Conservation (phyloP, 2,113 vertebrate species). For the Oenanthe melanoleuca region DNA sequence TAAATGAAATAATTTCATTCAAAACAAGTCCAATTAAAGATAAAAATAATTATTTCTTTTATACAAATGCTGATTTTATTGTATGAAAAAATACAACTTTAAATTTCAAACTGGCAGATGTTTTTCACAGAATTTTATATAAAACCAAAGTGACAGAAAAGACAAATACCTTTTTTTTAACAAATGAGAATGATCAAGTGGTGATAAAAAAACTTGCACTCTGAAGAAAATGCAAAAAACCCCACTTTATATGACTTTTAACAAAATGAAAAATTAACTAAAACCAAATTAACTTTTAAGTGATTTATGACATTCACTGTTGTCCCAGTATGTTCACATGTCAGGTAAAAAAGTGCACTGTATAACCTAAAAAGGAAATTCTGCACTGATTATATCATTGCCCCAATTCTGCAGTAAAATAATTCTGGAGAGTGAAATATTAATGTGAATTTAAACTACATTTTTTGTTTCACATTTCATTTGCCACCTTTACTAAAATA, state of each 20-base stretch:
- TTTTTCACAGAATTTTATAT: conserved; percentile 37
- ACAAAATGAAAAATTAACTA: not conserved
- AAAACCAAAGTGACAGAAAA: conserved; percentile 27
- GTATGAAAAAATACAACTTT: not conserved
- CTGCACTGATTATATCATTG: not conserved
- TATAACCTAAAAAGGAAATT: not conserved
- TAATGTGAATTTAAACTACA: not conserved
- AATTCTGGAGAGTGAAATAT: not conserved
- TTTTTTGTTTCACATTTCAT: not conserved
- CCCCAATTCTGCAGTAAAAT: not conserved
- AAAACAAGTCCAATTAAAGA: conserved; percentile 21
- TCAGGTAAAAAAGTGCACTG: not conserved
- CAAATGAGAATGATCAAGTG: conserved; percentile 22
- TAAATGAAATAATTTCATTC: conserved; percentile 17
- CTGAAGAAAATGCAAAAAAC: conserved; percentile 18
- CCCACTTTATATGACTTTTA: not conserved
- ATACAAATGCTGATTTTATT: not conserved
- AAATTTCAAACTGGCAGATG: conserved; percentile 31
- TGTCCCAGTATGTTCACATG: not conserved
- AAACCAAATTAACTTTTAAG: not conserved
- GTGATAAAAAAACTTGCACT: not conserved
- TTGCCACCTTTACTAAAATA: not conserved
- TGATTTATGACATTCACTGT: not conserved
- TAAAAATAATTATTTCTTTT: conserved; percentile 19
- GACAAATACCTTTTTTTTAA: not conserved